Evolutionary conservation across 2,888 invertebrate genomes (phyloP).

Genomic region (Abrostola triplasia): DNA sequence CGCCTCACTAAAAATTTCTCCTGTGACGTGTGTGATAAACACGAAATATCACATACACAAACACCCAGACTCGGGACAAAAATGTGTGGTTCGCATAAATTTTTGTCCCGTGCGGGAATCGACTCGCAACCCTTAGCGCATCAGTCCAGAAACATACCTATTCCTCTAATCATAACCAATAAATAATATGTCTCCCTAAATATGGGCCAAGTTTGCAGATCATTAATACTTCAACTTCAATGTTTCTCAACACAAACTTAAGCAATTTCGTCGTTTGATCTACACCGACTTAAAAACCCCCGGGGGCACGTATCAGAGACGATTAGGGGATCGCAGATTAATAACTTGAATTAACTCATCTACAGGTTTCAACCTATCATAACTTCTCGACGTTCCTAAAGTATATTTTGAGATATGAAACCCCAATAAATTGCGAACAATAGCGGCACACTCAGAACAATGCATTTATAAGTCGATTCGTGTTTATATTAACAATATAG

Average conservation of each 20-base stretch:
- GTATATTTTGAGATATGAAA: constrained; percentile 39
- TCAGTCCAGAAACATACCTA: neutral
- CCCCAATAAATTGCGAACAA: constrained; percentile 45
- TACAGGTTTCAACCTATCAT: constrained; percentile 14
- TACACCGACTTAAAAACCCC: neutral
- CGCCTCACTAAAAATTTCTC: too few relatives aligned
- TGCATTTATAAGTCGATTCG: constrained; percentile 45
- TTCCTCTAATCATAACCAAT: neutral
- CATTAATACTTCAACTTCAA: too few relatives aligned
- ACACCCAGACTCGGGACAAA: too few relatives aligned
- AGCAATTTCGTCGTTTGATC: neutral
- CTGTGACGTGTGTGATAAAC: too few relatives aligned
- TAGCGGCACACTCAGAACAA: constrained; percentile 49
- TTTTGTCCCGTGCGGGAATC: too few relatives aligned
- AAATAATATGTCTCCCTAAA: too few relatives aligned
- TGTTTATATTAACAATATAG: constrained; percentile 49
- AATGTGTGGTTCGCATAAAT: too few relatives aligned
- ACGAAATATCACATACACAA: too few relatives aligned
- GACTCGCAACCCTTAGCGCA: too few relatives aligned
- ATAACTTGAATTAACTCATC: constrained; percentile 1
- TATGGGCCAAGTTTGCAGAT: too few relatives aligned
- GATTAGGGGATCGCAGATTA: neutral
- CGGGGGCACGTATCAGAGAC: neutral
- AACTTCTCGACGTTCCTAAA: constrained; percentile 8
- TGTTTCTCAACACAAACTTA: neutral